phyloP scores from a whole-genome alignment of 2,797 vertebrate species.

The Neosilurus mollespiculum region DNA sequence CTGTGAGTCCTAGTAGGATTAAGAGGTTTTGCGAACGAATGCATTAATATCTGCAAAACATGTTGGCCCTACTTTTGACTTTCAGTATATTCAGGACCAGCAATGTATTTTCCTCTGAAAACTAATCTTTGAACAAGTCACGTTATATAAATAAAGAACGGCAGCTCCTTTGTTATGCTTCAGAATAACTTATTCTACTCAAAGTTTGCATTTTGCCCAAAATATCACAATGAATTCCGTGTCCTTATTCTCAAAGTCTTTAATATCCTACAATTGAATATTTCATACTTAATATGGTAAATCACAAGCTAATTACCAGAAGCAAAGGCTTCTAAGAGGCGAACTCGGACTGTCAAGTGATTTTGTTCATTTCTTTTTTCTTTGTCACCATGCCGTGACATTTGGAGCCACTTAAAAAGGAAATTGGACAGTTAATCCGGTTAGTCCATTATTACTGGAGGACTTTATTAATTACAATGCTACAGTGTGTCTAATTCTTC shows the following conservation, averaged over 20 bases:
- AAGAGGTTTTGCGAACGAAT: no score
- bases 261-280: not conserved
- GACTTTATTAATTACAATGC: constrained; percentile 46
- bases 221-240: not conserved
- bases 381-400: constrained; percentile 14
- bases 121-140: not conserved
- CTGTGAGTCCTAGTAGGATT: no score
- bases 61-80: not conserved
- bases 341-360: not conserved
- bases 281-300: not conserved
- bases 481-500: constrained; percentile 22
- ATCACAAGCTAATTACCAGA: not conserved
- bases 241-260: not conserved
- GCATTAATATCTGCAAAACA: not conserved
- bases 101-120: not conserved
- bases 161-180: not conserved
- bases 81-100: not conserved
- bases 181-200: not conserved
- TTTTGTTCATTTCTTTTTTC: not conserved
- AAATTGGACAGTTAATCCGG: constrained; percentile 46
- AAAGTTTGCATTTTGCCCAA: not conserved
- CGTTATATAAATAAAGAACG: not conserved
- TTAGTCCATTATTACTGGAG: constrained; percentile 40
- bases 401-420: constrained; percentile 33
- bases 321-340: not conserved